Evolutionary conservation across 1,140 invertebrate species (phyloP).

Genomic region (Dreissena polymorpha): DNA sequence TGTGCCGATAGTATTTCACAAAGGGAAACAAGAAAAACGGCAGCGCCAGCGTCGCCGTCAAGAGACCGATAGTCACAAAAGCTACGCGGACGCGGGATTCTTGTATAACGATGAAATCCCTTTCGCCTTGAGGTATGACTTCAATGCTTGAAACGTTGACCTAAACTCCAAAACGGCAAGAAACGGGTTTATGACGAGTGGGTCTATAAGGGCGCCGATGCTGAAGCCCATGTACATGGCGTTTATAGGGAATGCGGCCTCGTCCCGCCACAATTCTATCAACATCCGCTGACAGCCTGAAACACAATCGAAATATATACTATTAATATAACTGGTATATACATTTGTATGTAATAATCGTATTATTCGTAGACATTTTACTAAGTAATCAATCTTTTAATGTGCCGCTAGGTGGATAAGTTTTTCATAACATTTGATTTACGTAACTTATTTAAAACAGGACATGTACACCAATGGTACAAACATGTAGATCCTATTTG

Average conservation of each 20-base stretch:
- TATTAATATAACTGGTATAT: neutral
- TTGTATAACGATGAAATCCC: constrained; percentile 4
- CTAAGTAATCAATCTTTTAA: neutral
- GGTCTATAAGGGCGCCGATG: constrained; percentile 58
- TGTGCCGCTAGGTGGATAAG: neutral
- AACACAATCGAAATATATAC: constrained; percentile 6
- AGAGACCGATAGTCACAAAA: constrained; percentile 47
- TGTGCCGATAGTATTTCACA: neutral
- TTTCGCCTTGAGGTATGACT: neutral
- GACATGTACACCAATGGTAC: neutral
- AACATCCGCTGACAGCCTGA: constrained; percentile 55
- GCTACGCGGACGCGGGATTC: constrained; percentile 51
- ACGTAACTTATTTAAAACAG: neutral
- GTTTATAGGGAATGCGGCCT: too few species aligned
- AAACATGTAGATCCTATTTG: too few species aligned
- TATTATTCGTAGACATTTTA: too few species aligned
- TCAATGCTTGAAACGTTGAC: neutral
- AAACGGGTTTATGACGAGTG: constrained; percentile 57
- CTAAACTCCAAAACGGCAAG: constrained; percentile 25
- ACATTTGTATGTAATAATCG: neutral
- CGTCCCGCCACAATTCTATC: too few species aligned
- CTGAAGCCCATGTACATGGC: too few species aligned
- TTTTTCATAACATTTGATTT: neutral
- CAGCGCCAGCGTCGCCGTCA: constrained; percentile 28
- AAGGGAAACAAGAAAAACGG: constrained; percentile 46